phyloP scores from a whole-genome alignment of 2,888 invertebrate species.

The Lymantria monacha region DNA sequence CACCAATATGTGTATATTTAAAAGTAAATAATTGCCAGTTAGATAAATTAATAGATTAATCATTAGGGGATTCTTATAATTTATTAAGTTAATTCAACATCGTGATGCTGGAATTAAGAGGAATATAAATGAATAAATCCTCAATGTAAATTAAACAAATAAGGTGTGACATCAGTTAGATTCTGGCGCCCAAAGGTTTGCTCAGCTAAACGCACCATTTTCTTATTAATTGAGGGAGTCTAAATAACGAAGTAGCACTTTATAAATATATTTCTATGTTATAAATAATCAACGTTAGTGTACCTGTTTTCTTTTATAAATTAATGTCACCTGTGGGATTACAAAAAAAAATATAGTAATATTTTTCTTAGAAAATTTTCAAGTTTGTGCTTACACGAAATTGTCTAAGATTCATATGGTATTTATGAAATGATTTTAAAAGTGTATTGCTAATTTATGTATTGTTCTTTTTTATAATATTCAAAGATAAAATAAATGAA shows the following conservation, averaged over 20 bases:
- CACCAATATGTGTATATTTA: no score
- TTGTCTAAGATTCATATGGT: not conserved
- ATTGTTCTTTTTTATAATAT: no score
- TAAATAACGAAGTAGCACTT: slow-evolving; percentile 27
- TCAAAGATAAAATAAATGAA: no score
- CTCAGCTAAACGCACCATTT: slow-evolving; percentile 13
- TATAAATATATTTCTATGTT: slow-evolving; percentile 11
- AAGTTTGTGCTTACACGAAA: not conserved
- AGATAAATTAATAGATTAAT: no score
- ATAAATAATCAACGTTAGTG: slow-evolving; percentile 10
- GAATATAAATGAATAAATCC: not conserved
- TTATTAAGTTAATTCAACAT: no score
- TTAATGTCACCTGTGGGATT: slow-evolving; percentile 1
- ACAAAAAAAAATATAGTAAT: not conserved
- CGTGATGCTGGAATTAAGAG: no score
- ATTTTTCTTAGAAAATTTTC: not conserved
- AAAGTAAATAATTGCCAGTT: no score
- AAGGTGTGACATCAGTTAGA: not conserved
- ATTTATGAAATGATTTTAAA: not conserved
- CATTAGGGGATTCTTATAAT: no score
- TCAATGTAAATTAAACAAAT: not conserved
- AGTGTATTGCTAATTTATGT: no score
- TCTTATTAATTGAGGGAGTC: slow-evolving; percentile 23
- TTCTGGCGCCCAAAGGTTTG: slow-evolving; percentile 13
- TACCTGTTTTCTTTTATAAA: slow-evolving; percentile 3